phyloP scores from a whole-genome alignment of 2,113 vertebrate species.

The Oceanodroma tethys region DNA sequence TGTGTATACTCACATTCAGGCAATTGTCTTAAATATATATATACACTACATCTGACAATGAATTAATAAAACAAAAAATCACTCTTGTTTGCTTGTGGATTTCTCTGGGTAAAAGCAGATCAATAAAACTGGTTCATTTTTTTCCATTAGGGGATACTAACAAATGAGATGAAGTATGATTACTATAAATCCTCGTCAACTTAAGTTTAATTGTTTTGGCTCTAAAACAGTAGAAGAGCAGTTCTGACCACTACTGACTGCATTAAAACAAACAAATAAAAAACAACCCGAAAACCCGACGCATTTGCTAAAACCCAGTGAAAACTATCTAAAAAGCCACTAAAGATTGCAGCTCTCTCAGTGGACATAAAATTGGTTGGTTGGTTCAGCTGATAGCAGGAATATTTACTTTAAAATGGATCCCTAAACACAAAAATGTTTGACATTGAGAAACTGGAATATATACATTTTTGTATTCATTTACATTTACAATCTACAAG shows the following conservation, averaged over 20 bases:
- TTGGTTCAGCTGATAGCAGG: background rate
- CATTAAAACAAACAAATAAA: background rate
- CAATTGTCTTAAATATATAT: background rate
- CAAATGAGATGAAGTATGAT: background rate
- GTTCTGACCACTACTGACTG: background rate
- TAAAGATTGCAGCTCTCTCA: background rate
- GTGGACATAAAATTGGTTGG: background rate
- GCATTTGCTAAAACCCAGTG: background rate
- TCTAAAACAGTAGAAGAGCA: background rate
- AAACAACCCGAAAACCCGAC: background rate
- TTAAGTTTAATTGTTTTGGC: background rate
- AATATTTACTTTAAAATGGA: background rate
- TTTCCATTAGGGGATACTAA: background rate
- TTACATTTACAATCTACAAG: background rate
- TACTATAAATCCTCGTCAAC: background rate
- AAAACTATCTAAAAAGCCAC: background rate
- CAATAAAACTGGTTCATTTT: background rate
- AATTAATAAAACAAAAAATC: background rate
- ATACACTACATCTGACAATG: background rate
- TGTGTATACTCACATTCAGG: constrained; percentile 8
- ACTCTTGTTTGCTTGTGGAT: background rate
- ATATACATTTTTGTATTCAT: background rate
- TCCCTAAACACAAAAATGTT: background rate
- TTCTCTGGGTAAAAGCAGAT: background rate
- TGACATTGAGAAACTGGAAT: background rate